phyloP scores from a whole-genome alignment of 2,888 invertebrate genomes.

The Leucophenga maculata region DNA sequence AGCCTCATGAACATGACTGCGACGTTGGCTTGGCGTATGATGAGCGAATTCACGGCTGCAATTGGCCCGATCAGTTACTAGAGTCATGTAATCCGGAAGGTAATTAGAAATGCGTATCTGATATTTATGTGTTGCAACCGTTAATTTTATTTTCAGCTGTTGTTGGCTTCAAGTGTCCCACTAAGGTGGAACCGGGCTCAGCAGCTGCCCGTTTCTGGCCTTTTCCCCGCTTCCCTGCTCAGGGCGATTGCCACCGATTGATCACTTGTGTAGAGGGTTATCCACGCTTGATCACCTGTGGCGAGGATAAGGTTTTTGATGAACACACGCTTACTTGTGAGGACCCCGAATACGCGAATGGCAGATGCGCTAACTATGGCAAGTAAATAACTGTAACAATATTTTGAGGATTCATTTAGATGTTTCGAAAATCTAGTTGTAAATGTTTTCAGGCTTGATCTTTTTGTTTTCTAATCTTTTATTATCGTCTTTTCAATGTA shows the following conservation, averaged over 20 bases:
- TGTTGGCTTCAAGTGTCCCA: conserved; percentile 93
- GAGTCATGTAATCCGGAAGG: conserved; percentile 93
- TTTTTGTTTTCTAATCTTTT: conserved; percentile 3
- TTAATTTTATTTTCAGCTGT: conserved; percentile 76
- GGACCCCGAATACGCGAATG: conserved; percentile 72
- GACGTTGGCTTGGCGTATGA: conserved; percentile 92
- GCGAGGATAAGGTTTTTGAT: conserved; percentile 89
- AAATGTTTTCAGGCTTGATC: conserved; percentile 35
- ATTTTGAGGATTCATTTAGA: not conserved
- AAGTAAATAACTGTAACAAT: conserved; percentile 48
- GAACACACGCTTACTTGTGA: conserved; percentile 87
- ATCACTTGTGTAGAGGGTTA: conserved; percentile 93
- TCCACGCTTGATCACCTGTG: conserved; percentile 90
- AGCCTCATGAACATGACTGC: conserved; percentile 85
- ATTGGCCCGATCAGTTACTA: conserved; percentile 92
- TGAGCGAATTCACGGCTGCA: conserved; percentile 89
- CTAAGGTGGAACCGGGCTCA: conserved; percentile 85
- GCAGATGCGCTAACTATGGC: conserved; percentile 65
- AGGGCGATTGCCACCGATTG: conserved; percentile 88
- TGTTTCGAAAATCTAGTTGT: conserved; percentile 35
- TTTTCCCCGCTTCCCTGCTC: conserved; percentile 90
- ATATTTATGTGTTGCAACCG: not conserved
- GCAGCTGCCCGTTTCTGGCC: conserved; percentile 93
- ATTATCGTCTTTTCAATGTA: not conserved
- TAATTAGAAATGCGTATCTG: conserved; percentile 61